Base-by-base conservation (phyloP, 2,888 invertebrate species). In the Catocala fraxini region DNA sequence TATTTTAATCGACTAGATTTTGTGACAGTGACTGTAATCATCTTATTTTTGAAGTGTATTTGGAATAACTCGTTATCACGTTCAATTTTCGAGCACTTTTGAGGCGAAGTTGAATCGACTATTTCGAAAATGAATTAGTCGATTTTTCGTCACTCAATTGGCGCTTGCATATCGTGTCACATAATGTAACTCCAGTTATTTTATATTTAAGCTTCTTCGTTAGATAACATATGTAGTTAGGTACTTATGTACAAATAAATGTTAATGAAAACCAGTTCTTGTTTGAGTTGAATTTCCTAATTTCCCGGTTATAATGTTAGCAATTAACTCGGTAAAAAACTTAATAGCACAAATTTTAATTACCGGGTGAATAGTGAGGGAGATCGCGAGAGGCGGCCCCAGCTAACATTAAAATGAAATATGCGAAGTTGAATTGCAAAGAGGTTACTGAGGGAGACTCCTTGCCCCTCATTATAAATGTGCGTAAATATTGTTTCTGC, bases 241-340 rank as follows among this genome's bases (percentile, higher is more conserved):
- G 80, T 88, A 89, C 82, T 72, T 84, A 80, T 88, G 88, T 90
- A 90, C 83, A 85, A 90, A 90, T 91, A 91, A 90, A 91, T 89
- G 88, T 90, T 89, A 85, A 86, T 82, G 66, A 80, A 86, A 88
- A 81, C 53, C 45, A 11, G 46, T 33, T 33, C 9, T 68, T 57
- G 74, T 84, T 80, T 85, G n/a, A n/a, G n/a, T n/a, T n/a, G n/a
- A 39, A 71, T 76, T 65, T 63, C 41, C 58, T 7, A 39, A 57
- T 34, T 55, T 53, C n/a, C 41, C 15, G 59, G 45, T 55, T 63
- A 52, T 54, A 57, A 63, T 68, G 63, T 70, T 69, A 49, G 68
- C 68, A 73, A 79, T 79, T 66, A 75, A 70, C 53, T 65, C 34
- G 54, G 66, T 71, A 67, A 71, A 71, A 73, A 77, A 73, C 63